Evolutionary conservation across 1,140 invertebrate genomes (phyloP).

Genomic region (Amphibalanus amphitrite): DNA sequence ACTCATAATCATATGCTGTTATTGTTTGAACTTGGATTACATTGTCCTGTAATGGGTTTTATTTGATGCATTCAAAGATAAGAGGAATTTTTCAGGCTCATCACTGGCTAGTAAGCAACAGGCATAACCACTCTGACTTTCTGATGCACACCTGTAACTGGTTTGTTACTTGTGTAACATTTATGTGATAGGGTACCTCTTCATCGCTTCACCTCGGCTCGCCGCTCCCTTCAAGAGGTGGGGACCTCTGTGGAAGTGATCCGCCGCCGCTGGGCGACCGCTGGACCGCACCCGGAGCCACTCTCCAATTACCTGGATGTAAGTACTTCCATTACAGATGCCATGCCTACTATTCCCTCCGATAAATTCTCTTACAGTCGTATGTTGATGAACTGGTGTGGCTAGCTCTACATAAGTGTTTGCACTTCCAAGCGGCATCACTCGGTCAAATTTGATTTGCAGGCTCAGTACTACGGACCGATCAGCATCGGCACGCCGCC

Average conservation of each 20-base stretch:
- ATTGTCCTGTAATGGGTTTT: too few relatives aligned
- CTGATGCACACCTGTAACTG: too few relatives aligned
- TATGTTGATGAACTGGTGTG: not conserved
- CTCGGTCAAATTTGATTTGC: not conserved
- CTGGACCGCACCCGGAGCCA: not conserved
- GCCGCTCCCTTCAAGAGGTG: not conserved
- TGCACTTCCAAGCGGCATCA: not conserved
- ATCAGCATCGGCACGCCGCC: slow-evolving; percentile 84
- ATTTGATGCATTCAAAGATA: too few relatives aligned
- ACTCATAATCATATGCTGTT: too few relatives aligned
- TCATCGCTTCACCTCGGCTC: not conserved
- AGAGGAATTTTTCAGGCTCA: too few relatives aligned
- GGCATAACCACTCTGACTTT: too few relatives aligned
- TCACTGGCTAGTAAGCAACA: too few relatives aligned
- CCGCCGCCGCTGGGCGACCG: not conserved
- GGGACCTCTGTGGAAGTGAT: not conserved
- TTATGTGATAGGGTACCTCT: not conserved
- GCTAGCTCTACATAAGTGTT: not conserved
- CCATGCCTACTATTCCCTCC: not conserved
- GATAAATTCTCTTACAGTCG: not conserved
- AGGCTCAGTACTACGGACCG: too few relatives aligned
- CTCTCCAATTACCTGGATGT: not conserved
- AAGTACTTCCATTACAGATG: not conserved
- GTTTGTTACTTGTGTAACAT: too few relatives aligned
- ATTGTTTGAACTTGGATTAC: too few relatives aligned